Evolutionary conservation across 2,888 invertebrate genomes (phyloP), one percentile per base, ranked within the genome.

Genomic region (Congeria kusceri): DNA sequence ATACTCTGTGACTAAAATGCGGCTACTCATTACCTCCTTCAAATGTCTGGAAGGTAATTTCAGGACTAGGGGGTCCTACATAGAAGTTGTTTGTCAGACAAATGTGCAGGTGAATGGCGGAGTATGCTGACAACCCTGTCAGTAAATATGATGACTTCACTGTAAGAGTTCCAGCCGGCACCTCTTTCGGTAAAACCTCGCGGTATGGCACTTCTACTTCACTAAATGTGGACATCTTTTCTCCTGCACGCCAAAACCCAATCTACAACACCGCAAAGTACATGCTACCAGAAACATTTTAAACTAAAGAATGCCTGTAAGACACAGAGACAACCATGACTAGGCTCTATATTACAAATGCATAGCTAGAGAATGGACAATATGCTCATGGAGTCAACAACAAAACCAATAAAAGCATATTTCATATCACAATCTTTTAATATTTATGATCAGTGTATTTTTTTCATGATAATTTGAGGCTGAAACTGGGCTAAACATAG

Each of bases 1-100:
- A n/a, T n/a, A n/a, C n/a, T n/a, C n/a, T n/a, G n/a, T n/a, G n/a
- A n/a, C n/a, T n/a, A n/a, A n/a, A n/a, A n/a, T n/a, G n/a, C n/a
- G n/a, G n/a, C n/a, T n/a, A n/a, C n/a, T n/a, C n/a, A n/a, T n/a
- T 39, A 93, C 93, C 88, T 84, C 93, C 93, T 75, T 90, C 87
- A 28, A 71, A 47, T 3, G 92, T 93, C 7, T 49, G 71, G 76
- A 92, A 90, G 3, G 71, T 95, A 63, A 99, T 95, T 0, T 95
- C 95, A 79, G 97, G 96, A 90, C 98, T 97, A 0, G 97, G 95
- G 5, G 98, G 97, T 5, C 99, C 98, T 91, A 97, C 97, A 93
- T 97, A 98, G 77, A 94, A 96, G 58, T 97, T 97, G 92, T 99
- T 99, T 93, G 97, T 97, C 0, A 97, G 98, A 64, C 97, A 95